Evolutionary conservation across 2,888 invertebrate species (phyloP), one percentile per base, ranked within the genome.

Genomic region (Coelopa pilipes): DNA sequence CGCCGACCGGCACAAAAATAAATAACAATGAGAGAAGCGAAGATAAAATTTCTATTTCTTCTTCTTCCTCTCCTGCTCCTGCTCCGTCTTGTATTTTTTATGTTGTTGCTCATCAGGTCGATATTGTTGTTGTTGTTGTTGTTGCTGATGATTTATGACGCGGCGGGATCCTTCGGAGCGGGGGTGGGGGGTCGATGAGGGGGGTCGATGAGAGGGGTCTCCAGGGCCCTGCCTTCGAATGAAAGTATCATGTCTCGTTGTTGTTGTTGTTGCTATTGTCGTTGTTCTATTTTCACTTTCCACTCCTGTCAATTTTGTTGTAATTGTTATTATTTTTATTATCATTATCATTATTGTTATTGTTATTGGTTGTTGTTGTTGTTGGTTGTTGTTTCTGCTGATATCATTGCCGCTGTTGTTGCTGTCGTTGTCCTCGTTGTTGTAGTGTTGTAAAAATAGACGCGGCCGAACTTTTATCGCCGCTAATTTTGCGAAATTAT

Each of bases 391-490:
- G 19, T 53, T 50, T 49, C n/a, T n/a, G n/a, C n/a, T n/a, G n/a
- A n/a, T n/a, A n/a, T n/a, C 21, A 19, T 53, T 53, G 15, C 13
- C 10, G 2, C 24, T 34, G 2, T 34, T 34, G 4, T 34, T 34
- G 34, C 7, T 34, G 63, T 63, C 17, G 45, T 69, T 69, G 57
- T 19, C 19, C 19, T 47, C 19, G 19, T 17, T n/a, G 19, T 69
- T 69, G 34, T 17, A 12, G 17, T 55, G 57, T 11, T 19, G 10
- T 60, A 70, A 45, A 60, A 70, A 65, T 24, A 19, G 13, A 55
- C 53, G 55, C n/a, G 15, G 63, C 65, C 65, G 65, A 71, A 71
- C 55, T 71, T 63, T 71, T 71, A 71, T 71, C 50, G 65, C 71
- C 53, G 45, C 63, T 71, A 71, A 71, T 71, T 71, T 71, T 57